Evolutionary conservation across 2,797 vertebrate genomes (phyloP).

Genomic region (Ispidina picta): DNA sequence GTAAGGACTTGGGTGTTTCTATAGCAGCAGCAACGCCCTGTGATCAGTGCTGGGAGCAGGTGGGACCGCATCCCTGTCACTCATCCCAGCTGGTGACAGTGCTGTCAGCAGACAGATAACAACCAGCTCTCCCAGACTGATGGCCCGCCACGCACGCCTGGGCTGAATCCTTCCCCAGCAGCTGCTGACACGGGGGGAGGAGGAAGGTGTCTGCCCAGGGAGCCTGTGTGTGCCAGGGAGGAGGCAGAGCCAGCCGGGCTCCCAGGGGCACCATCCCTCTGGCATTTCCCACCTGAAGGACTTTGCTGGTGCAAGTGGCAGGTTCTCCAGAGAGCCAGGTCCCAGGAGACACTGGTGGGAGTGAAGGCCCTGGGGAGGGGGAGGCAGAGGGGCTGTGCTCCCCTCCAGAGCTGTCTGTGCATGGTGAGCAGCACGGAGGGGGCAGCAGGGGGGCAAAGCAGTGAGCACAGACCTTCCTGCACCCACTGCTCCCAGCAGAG

Average conservation of each 20-base stretch:
- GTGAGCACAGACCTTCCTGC: not conserved
- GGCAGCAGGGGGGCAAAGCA: not conserved
- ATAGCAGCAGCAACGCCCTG: slow-evolving; percentile 40
- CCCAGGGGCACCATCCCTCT: accelerated
- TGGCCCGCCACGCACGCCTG: not conserved
- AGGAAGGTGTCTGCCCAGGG: accelerated
- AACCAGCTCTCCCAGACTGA: not conserved
- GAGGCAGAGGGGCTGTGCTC: not conserved
- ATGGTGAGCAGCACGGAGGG: not conserved
- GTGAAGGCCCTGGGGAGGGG: accelerated
- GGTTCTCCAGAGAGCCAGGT: not conserved
- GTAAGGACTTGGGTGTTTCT: slow-evolving; percentile 57
- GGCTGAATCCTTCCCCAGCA: not conserved
- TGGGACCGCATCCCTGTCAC: not conserved
- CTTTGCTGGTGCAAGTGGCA: not conserved
- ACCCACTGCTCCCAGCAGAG: not conserved
- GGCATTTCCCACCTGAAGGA: not conserved
- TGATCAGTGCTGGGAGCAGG: slow-evolving; percentile 16
- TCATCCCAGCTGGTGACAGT: slow-evolving; percentile 41
- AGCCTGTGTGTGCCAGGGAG: not conserved
- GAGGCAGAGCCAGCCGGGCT: not conserved
- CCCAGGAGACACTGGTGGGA: not conserved
- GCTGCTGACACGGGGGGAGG: not conserved
- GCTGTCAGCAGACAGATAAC: slow-evolving; percentile 52
- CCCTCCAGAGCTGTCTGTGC: accelerated